Evolutionary conservation across 2,888 invertebrate species (phyloP), one percentile per base, ranked within the genome.

Genomic region (Cryptops parisi): DNA sequence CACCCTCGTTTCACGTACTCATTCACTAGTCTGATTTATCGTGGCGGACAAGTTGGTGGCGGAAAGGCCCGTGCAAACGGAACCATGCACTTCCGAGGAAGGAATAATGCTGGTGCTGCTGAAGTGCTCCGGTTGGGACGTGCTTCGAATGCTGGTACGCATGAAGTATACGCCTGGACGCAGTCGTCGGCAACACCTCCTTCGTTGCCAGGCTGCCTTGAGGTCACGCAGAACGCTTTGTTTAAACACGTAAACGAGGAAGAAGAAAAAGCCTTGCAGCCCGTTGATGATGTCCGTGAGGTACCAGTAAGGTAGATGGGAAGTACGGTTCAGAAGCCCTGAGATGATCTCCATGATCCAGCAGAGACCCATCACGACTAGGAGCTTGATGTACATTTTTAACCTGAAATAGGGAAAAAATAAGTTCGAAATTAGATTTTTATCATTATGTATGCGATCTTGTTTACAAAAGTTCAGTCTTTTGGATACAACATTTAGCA

Each of bases 311-410:
- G 6, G 24, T 6, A 17, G 15, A 19, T 6, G 19, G 12, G 19
- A 15, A n/a, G 19, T 15, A 4, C 17, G 3, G 23, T 19, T 23
- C 15, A 47, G 15, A 9, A 25, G 15, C 17, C 17, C 24, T 22
- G 47, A 47, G 4, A 47, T 27, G 3, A 47, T 26, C 19, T 47
- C 47, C 47, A 47, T 47, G 26, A 27, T 47, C 47, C 47, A 47
- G 27, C 47, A 47, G 9, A 47, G 22, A 4, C 47, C 47, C 47
- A 47, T 47, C 5, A 47, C 47, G 25, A 47, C 27, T 6, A 47
- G n/a, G n/a, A 47, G 26, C 27, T 47, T 47, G 21, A 47, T 4
- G 19, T 47, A 47, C 47, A 47, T n/a, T 19, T 27, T 22, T 17
- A 27, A 9, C 33, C 47, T 47, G 47, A 6, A 26, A 47, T 4